A percentile compares a stretch with the other conserved stretches of the same genome.
Conservation (phyloP, 2,888 invertebrate species). For the Nomada fabriciana region DNA sequence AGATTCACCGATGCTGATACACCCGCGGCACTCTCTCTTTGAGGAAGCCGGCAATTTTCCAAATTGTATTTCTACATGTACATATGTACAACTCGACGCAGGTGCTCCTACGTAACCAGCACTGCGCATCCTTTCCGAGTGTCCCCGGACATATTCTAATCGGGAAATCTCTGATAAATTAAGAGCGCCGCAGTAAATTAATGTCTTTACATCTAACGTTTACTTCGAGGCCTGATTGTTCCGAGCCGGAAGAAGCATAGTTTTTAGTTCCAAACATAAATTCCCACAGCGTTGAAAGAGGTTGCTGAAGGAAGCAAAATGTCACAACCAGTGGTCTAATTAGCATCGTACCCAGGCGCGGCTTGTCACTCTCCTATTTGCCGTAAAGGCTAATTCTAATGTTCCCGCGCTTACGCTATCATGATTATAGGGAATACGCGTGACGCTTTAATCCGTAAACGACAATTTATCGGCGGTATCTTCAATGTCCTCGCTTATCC, state of each 20-base stretch:
- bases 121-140: background rate
- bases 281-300: conserved; percentile 25
- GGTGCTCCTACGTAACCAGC: background rate
- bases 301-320: conserved; percentile 8
- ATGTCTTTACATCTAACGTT: conserved; percentile 26
- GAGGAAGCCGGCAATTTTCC: conserved; percentile 41
- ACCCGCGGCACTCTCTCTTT: background rate
- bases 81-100: conserved; percentile 1
- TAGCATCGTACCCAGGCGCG: conserved; percentile 19
- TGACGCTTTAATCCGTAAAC: conserved; percentile 30
- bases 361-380: conserved; percentile 14
- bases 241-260: conserved; percentile 31
- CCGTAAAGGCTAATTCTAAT: conserved; percentile 32
- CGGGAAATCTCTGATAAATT: background rate
- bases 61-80: conserved; percentile 36
- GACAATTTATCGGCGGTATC: conserved; percentile 38
- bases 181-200: background rate
- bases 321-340: conserved; percentile 35
- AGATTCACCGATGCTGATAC: conserved; percentile 43
- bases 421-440: conserved; percentile 5
- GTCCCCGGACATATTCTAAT: background rate
- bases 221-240: conserved; percentile 21
- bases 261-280: conserved; percentile 5
- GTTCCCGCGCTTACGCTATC: background rate
- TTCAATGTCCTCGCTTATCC: background rate